Evolutionary conservation across 2,113 vertebrate genomes (phyloP), one percentile per base, ranked within the genome.

Genomic region (Dipodomys ordii): DNA sequence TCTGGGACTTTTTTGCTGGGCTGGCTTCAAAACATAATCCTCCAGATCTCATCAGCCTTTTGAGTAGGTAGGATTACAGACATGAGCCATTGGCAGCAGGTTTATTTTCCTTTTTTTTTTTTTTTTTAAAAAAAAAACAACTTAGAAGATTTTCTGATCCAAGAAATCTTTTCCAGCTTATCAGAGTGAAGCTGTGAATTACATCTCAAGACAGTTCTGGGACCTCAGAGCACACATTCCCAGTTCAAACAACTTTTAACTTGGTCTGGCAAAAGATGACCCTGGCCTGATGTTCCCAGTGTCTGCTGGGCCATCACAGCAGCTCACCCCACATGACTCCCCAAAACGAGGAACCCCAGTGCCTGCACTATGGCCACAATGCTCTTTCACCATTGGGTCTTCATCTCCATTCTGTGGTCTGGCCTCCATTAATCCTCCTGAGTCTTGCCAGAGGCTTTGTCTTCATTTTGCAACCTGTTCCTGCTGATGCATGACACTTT

Each of bases 401-500:
- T 12, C 64, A 18, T 35, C 69, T 87, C 87, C 28, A 53, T 20
- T 60, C 30, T 71, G 73, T 16, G 69, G 65, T 65, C 83, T 92
- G 91, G 91, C 74, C 72, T 83, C 91, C 44, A 12, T 73, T n/a
- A 79, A 44, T 69, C n/a, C 27, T 88, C 83, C 6, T 2, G 0
- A 11, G 65, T 92, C 90, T 92, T 85, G 93, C 85, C 92, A 92
- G 92, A 91, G 65, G 73, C 84, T 94, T 82, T 92, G 68, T 90
- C 87, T 96, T 94, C 92, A 68, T 83, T 96, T 90, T 94, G 89
- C 74, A 96, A 76, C 83, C 92, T 87, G 89, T 95, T 87, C 80
- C 80, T 95, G 94, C 93, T 93, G 84, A 93, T 93, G 80, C 67
- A 28, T 30, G 5, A 49, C 6, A 71, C 27, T 90, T 90, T 89